phyloP scores from a whole-genome alignment of 2,113 vertebrate species.

The Sinocyclocheilus grahami region DNA sequence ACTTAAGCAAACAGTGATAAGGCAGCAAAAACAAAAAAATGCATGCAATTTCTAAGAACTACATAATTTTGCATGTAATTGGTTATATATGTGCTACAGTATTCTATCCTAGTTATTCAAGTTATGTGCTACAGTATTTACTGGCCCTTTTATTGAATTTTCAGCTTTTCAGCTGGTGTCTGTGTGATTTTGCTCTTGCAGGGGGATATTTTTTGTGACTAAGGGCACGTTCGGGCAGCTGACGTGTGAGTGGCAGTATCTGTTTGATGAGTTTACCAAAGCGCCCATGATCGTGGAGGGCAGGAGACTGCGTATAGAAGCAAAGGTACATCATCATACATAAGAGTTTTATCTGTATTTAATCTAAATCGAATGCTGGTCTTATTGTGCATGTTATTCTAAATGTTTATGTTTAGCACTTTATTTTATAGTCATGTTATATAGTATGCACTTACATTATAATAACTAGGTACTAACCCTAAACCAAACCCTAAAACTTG shows the following conservation, averaged over 20 bases:
- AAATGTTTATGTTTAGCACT: not conserved
- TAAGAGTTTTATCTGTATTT: not conserved
- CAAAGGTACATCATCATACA: slow-evolving; percentile 80
- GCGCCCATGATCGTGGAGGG: slow-evolving; percentile 88
- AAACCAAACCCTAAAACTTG: not conserved
- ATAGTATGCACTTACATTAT: not conserved
- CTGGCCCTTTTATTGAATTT: too few relatives aligned
- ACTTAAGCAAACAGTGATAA: too few relatives aligned
- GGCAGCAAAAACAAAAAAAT: not conserved
- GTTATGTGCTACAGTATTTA: too few relatives aligned
- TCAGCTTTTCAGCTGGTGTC: not conserved
- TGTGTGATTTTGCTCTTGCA: slow-evolving; percentile 55
- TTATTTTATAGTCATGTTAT: not conserved
- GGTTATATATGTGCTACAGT: too few relatives aligned
- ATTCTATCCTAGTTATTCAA: too few relatives aligned
- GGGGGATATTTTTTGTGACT: slow-evolving; percentile 94
- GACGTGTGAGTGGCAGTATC: slow-evolving; percentile 97
- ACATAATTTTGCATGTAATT: too few relatives aligned
- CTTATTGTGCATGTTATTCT: not conserved
- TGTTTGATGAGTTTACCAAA: slow-evolving; percentile 96
- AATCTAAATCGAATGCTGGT: not conserved
- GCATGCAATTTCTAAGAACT: not conserved
- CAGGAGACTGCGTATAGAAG: slow-evolving; percentile 90
- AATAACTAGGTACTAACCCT: not conserved
- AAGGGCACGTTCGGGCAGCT: slow-evolving; percentile 95